Evolutionary conservation across 2,888 invertebrate species (phyloP), one percentile per base, ranked within the genome.

Genomic region (Dryobotodes eremita): DNA sequence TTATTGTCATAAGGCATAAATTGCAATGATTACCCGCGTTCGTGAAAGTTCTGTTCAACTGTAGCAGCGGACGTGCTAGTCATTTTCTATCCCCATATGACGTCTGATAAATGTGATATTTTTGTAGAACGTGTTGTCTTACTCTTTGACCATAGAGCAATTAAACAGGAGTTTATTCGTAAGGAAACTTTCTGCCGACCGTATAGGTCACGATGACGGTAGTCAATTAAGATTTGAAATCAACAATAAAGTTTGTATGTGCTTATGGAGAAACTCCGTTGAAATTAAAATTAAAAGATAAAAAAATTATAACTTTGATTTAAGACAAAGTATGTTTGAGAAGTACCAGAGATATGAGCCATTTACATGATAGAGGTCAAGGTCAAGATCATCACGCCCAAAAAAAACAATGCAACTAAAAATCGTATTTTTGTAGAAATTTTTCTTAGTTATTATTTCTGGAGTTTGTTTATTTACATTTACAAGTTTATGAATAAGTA

Each of bases 91-190:
- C 20, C 57, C 61, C 48, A 42, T 46, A 73, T 78, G 77, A 66
- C 71, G 78, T 80, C 84, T 81, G 72, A 78, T 83, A 76, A 83
- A 84, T 87, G 87, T 88, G 84, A 86, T 86, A 88, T 88, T 88
- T 86, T 86, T 88, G 72, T 88, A 88, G 59, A 79, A 48, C 23
- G 13, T 69, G 23, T 73, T 84, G 13, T 85, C 57, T 80, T 75
- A 78, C 57, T 75, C 48, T 78, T 79, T 48, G 68, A 70, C n/a
- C 62, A 71, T 61, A 80, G 81, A 85, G 75, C 80, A 64, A 75
- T 64, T 75, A 84, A 69, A 81, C 81, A 76, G 71, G 71, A 88
- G 71, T 77, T 50, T 66, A 71, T 23, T 61, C 15, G 8, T 65
- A 74, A 84, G 57, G 13, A 76, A 73, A 68, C 53, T 65, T 46